A percentile compares a stretch with the other conserved stretches of the same genome.
phyloP scores from a whole-genome alignment of 35 echinoderm and acorn worm genomes.

The Lytechinus variegatus region DNA sequence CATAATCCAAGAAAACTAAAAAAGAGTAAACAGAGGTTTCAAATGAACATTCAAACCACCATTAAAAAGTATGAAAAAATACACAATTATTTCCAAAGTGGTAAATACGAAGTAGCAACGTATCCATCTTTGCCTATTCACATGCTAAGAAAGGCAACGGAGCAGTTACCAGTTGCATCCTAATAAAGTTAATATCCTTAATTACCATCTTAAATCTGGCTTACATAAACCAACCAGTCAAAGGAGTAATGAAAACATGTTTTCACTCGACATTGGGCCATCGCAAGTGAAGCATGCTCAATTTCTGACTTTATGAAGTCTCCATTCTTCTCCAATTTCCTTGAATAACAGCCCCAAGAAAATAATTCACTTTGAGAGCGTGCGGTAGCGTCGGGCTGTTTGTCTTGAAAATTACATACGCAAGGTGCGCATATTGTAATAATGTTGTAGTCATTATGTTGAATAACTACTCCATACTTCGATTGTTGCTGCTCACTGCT shows the following conservation, averaged over 20 bases:
- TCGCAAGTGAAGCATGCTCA: not conserved
- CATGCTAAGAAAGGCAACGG: not conserved
- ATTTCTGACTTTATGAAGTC: not conserved
- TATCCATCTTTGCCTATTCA: not conserved
- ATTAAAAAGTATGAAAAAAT: too few species aligned
- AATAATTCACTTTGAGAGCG: not conserved
- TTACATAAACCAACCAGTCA: not conserved
- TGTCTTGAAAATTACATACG: not conserved
- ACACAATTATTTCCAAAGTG: too few species aligned
- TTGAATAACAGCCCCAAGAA: not conserved
- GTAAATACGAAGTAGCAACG: too few species aligned
- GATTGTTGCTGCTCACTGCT: too few species aligned
- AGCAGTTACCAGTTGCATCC: not conserved
- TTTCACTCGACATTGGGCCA: not conserved
- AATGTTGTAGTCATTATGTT: not conserved
- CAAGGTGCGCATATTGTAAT: not conserved
- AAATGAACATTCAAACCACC: too few species aligned
- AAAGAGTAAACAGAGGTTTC: too few species aligned
- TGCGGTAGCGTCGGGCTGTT: not conserved
- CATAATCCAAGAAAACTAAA: too few species aligned
- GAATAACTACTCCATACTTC: too few species aligned
- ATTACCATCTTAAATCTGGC: not conserved
- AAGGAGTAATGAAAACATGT: not conserved
- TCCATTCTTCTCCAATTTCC: slow-evolving; percentile 1
- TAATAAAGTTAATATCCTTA: not conserved